Evolutionary conservation across 1,140 invertebrate species (phyloP).

Genomic region (Hylyphantes graminicola): DNA sequence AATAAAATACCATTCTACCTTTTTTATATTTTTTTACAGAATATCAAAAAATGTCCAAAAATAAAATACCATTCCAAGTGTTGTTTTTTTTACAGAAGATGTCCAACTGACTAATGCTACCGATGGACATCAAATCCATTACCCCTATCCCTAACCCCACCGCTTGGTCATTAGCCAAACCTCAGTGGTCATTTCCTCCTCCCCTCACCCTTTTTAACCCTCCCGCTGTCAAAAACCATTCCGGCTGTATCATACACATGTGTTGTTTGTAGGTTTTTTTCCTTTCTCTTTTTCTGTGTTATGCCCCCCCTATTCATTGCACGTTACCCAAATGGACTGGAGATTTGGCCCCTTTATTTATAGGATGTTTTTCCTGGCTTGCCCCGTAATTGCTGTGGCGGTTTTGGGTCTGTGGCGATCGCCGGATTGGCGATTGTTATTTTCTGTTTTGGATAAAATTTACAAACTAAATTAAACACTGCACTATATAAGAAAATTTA

Average conservation of each 20-base stretch:
- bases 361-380: not conserved
- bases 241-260: slow-evolving; percentile 16
- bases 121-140: too few species aligned
- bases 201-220: slow-evolving; percentile 7
- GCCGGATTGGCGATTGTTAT: too few species aligned
- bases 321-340: slow-evolving; percentile 20
- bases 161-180: slow-evolving; percentile 26
- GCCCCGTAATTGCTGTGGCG: slow-evolving; percentile 4
- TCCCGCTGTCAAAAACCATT: not conserved
- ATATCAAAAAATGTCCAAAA: too few species aligned
- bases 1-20: too few species aligned
- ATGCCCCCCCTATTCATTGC: slow-evolving; percentile 2
- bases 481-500: too few species aligned
- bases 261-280: slow-evolving; percentile 44
- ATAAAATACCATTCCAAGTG: too few species aligned
- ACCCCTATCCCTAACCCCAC: not conserved
- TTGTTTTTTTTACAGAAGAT: too few species aligned
- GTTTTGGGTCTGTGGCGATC: slow-evolving; percentile 15
- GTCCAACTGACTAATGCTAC: too few species aligned
- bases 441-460: too few species aligned
- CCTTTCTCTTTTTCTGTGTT: not conserved
- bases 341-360: not conserved
- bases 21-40: too few species aligned
- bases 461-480: too few species aligned
- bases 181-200: slow-evolving; percentile 44